phyloP scores from a whole-genome alignment of 2,888 invertebrate species.

The Sericinus montela region DNA sequence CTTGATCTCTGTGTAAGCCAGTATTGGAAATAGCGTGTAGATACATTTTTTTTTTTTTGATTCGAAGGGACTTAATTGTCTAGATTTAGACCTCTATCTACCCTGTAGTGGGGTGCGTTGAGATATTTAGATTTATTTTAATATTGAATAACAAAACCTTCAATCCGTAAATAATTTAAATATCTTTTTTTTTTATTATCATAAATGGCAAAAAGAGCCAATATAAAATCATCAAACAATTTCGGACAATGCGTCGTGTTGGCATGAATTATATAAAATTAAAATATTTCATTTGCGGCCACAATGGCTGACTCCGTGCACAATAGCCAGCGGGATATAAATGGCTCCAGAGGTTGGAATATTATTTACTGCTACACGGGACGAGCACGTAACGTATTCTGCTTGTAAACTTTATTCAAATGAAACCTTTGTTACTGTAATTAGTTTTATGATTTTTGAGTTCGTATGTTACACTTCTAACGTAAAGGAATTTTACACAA shows the following conservation, averaged over 20 bases:
- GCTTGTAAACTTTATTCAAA: not conserved
- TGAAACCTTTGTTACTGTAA: not conserved
- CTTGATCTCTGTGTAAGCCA: too few species aligned
- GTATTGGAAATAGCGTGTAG: too few species aligned
- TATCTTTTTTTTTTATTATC: not conserved
- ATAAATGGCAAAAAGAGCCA: conserved; percentile 1
- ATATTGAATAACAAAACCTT: not conserved
- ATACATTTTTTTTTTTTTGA: too few species aligned
- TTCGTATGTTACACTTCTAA: not conserved
- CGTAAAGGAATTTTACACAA: too few species aligned
- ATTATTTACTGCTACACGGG: conserved; percentile 12
- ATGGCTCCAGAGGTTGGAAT: conserved; percentile 13
- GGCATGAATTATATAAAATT: conserved; percentile 29
- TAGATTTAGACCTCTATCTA: too few species aligned
- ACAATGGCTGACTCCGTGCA: conserved; percentile 13
- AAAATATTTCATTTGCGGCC: conserved; percentile 29
- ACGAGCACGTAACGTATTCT: conserved; percentile 16
- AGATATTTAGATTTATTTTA: too few species aligned
- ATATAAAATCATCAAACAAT: conserved; percentile 14
- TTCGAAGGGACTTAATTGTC: too few species aligned
- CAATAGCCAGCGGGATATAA: conserved; percentile 19
- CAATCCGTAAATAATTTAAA: not conserved
- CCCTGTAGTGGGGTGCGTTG: too few species aligned
- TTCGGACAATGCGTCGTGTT: conserved; percentile 17
- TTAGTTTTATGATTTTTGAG: not conserved